A percentile compares a stretch with the other conserved stretches of the same genome.
Evolutionary conservation across 92 coral and sea anemone genomes (phyloP).

Genomic region (Zoanthus solanderi): DNA sequence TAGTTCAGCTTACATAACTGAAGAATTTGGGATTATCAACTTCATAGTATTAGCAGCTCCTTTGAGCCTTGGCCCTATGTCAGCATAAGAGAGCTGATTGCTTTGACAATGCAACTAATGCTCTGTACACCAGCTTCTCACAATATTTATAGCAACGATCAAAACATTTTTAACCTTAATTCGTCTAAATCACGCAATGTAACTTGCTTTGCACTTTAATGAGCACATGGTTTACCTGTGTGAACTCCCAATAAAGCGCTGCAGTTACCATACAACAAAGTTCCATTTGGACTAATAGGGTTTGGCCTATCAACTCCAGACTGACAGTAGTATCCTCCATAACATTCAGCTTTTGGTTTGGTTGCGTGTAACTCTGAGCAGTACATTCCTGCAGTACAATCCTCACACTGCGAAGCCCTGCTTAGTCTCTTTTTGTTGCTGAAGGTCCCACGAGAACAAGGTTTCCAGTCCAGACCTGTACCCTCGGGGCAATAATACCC

Average conservation of each 20-base stretch:
- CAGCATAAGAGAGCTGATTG: too few species aligned
- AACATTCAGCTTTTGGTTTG: constrained; percentile 73
- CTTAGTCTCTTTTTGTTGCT: constrained; percentile 76
- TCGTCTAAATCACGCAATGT: too few species aligned
- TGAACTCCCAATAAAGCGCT: constrained; percentile 74
- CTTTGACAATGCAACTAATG: too few species aligned
- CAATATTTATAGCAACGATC: neutral
- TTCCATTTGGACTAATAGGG: constrained; percentile 76
- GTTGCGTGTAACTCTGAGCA: constrained; percentile 81
- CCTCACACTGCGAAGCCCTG: constrained; percentile 83
- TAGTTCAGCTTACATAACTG: too few species aligned
- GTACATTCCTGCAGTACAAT: constrained; percentile 88
- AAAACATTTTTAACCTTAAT: too few species aligned
- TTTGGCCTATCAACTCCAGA: constrained; percentile 89
- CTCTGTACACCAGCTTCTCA: neutral
- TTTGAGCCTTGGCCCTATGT: too few species aligned
- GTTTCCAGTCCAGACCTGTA: constrained; percentile 94
- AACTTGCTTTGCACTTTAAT: too few species aligned
- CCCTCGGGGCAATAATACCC: constrained; percentile 96
- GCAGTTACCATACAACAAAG: constrained; percentile 85
- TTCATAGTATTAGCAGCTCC: too few species aligned
- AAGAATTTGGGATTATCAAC: too few species aligned
- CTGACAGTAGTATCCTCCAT: constrained; percentile 89
- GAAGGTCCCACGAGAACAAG: constrained; percentile 93
- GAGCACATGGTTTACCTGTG: constrained; percentile 66